These are phyloP conservation scores for Tachina grossa DNA, from an alignment of 2,888 invertebrate species.

Conservation along the genomic window DNA sequence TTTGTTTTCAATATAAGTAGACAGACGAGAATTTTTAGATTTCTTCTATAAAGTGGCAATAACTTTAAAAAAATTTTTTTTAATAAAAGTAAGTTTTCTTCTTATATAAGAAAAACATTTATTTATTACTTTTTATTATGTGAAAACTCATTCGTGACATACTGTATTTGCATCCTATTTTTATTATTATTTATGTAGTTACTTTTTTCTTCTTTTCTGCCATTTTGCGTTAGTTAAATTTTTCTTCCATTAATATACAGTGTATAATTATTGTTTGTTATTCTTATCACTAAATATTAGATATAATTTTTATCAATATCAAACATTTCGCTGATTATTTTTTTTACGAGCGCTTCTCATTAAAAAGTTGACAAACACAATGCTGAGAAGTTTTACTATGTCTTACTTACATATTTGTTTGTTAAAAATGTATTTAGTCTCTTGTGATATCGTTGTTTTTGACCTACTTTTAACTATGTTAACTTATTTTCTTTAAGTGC, in stretches of 20 bases:
- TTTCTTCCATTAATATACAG: not conserved
- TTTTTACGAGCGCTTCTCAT: not conserved
- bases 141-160: too few relatives aligned
- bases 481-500: too few relatives aligned
- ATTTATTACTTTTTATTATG: too few relatives aligned
- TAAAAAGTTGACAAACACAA: not conserved
- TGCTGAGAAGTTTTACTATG: not conserved
- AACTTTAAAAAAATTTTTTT: too few relatives aligned
- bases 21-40: too few relatives aligned
- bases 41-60: too few relatives aligned
- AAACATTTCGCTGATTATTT: constrained; percentile 2
- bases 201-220: not conserved
- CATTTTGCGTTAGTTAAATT: constrained; percentile 32
- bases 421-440: too few relatives aligned
- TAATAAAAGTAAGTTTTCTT: too few relatives aligned
- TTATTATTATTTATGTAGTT: not conserved
- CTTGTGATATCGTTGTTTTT: too few relatives aligned
- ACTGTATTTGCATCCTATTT: constrained; percentile 5
- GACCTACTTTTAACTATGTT: too few relatives aligned
- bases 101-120: too few relatives aligned
- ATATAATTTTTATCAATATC: constrained; percentile 58
- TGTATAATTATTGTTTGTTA: not conserved
- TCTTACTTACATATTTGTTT: not conserved
- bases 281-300: constrained; percentile 60
- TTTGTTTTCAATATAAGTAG: too few relatives aligned